phyloP scores from a whole-genome alignment of 1,140 invertebrate species.

The Zaprionus camerounensis region DNA sequence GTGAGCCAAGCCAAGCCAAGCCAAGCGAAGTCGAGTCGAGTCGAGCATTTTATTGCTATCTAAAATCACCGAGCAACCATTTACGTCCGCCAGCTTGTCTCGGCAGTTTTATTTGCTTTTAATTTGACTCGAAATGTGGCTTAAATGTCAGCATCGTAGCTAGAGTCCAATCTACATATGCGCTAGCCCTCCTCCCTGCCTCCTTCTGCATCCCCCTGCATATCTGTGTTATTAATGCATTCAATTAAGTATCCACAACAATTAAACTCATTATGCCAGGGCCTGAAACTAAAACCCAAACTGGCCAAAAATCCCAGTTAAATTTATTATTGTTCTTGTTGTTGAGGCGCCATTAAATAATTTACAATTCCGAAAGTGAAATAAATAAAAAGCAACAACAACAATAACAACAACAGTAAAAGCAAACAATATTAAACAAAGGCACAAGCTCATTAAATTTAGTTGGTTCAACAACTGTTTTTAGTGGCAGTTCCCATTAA shows the following conservation, averaged over 20 bases:
- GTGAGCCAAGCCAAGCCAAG: constrained; percentile 42
- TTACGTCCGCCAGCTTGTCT: constrained; percentile 61
- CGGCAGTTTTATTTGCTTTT: constrained; percentile 74
- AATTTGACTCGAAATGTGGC: constrained; percentile 69
- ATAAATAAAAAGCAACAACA: constrained; percentile 30
- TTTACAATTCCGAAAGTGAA: constrained; percentile 52
- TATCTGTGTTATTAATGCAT: constrained; percentile 64
- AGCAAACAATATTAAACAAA: constrained; percentile 51
- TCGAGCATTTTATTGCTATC: constrained; percentile 78
- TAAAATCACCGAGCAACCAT: constrained; percentile 72
- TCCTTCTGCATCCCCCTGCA: neutral
- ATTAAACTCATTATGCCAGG: constrained; percentile 71
- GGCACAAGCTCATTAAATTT: constrained; percentile 50
- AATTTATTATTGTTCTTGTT: constrained; percentile 36
- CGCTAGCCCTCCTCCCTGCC: neutral
- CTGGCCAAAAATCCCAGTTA: constrained; percentile 39
- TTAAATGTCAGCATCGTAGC: constrained; percentile 62
- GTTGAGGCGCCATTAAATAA: constrained; percentile 70
- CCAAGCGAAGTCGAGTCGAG: constrained; percentile 5
- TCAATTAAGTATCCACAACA: constrained; percentile 71
- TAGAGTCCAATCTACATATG: constrained; percentile 62
- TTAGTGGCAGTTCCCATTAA: constrained; percentile 7
- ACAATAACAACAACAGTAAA: constrained; percentile 19
- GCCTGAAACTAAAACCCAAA: constrained; percentile 26
- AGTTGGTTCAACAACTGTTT: constrained; percentile 8